These are phyloP conservation scores for Nesoenas mayeri DNA, from an alignment of 2,113 vertebrate genomes.

Conservation along the genomic window DNA sequence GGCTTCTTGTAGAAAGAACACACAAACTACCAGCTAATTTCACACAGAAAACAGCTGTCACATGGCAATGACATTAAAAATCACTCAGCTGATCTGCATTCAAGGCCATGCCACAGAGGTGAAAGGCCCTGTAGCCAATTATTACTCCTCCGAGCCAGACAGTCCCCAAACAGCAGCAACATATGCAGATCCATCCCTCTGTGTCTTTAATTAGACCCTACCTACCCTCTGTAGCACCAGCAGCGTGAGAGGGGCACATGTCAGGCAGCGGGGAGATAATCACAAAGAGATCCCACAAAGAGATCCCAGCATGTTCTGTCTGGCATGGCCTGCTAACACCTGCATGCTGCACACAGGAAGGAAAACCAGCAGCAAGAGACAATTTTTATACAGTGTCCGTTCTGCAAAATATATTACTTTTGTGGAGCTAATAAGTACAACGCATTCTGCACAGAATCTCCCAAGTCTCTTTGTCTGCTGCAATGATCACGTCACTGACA, in stretches of 20 bases:
- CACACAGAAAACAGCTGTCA: constrained; percentile 38
- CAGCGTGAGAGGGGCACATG: constrained; percentile 20
- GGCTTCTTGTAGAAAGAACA: constrained; percentile 27
- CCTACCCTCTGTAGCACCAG: constrained; percentile 29
- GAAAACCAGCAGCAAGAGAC: neutral
- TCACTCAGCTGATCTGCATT: constrained; percentile 58
- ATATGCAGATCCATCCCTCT: constrained; percentile 31
- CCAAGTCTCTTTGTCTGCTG: neutral
- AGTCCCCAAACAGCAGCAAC: constrained; percentile 52
- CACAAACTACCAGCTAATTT: constrained; percentile 27
- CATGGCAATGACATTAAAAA: constrained; percentile 41
- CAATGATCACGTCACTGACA: fast-evolving
- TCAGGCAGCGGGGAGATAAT: neutral
- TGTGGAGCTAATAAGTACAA: neutral
- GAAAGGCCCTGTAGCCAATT: constrained; percentile 61
- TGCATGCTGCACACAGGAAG: neutral
- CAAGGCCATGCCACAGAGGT: constrained; percentile 38
- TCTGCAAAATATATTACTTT: neutral
- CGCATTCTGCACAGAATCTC: neutral
- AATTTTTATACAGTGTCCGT: no score
- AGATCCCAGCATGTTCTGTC: neutral
- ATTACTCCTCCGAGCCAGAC: constrained; percentile 27
- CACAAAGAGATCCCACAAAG: neutral
- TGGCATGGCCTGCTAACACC: neutral
- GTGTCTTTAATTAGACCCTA: constrained; percentile 51